A percentile compares a stretch with the other conserved stretches of the same genome.
phyloP scores from a whole-genome alignment of 2,797 vertebrate genomes.

The Helarctos malayanus region DNA sequence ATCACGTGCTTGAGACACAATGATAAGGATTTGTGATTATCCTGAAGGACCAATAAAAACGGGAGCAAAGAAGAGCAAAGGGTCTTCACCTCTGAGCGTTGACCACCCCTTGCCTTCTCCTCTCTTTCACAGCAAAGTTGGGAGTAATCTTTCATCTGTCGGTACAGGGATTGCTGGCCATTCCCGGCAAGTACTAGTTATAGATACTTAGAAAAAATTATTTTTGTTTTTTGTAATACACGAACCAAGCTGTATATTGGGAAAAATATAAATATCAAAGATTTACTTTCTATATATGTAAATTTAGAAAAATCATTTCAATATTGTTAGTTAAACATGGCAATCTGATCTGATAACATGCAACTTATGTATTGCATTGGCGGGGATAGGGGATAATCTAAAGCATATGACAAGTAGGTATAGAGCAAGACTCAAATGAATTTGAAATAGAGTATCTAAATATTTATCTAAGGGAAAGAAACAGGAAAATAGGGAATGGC shows the following conservation, averaged over 20 bases:
- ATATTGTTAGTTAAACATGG: conserved; percentile 1
- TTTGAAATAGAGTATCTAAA: not conserved
- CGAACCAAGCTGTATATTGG: not conserved
- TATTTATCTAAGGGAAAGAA: not conserved
- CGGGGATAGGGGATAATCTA: not conserved
- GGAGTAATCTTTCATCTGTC: too few relatives aligned
- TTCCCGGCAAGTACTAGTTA: not conserved
- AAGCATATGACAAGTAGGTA: not conserved
- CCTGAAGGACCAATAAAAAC: too few relatives aligned
- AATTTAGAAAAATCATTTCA: not conserved
- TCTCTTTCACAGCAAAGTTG: too few relatives aligned
- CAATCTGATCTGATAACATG: not conserved
- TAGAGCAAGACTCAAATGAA: not conserved
- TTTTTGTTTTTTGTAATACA: not conserved
- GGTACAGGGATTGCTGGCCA: too few relatives aligned
- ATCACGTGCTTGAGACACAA: too few relatives aligned
- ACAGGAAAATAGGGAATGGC: not conserved
- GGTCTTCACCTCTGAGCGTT: too few relatives aligned
- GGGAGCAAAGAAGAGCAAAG: too few relatives aligned
- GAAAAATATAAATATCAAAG: not conserved
- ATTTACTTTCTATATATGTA: not conserved
- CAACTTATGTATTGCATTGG: not conserved
- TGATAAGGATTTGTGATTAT: too few relatives aligned
- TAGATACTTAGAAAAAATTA: not conserved
- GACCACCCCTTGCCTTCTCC: too few relatives aligned